Evolutionary conservation across 2,113 vertebrate species (phyloP).

Genomic region (Mirza zaza): DNA sequence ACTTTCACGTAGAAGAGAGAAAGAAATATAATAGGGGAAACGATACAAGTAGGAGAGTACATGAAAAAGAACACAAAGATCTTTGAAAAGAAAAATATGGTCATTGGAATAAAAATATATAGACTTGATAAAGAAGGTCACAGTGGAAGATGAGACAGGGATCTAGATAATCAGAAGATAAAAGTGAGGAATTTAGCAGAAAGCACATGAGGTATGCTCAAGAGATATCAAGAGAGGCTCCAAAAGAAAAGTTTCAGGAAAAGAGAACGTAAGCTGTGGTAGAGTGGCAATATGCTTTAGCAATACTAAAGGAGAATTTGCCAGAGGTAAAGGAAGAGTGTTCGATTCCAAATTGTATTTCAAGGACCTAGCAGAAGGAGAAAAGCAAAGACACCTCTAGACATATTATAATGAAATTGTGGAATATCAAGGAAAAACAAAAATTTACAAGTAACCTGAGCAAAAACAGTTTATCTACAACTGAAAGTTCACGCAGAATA

Average conservation of each 20-base stretch:
- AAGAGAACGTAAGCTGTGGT: background rate
- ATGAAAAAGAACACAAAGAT: background rate
- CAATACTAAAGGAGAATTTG: background rate
- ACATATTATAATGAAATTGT: background rate
- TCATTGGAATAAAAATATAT: slow-evolving; percentile 13
- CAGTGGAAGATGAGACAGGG: background rate
- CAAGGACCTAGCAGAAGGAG: background rate
- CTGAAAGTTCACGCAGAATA: background rate
- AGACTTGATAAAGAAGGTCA: background rate
- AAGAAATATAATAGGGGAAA: background rate
- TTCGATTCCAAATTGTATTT: background rate
- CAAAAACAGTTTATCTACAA: background rate
- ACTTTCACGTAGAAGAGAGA: background rate
- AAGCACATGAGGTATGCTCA: background rate
- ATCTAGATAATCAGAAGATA: background rate
- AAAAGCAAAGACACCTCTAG: background rate
- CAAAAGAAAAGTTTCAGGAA: background rate
- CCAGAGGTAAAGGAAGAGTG: background rate
- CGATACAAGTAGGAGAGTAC: background rate
- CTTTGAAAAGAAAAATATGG: slow-evolving; percentile 25
- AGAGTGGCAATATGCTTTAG: background rate
- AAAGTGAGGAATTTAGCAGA: background rate
- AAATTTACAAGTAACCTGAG: background rate
- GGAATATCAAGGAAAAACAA: background rate
- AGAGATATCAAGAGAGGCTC: background rate